Percentiles rank a stretch among this genome's conserved stretches.
Evolutionary conservation across 92 coral and sea anemone species (phyloP).

Genomic region (Heliopora coerulea): DNA sequence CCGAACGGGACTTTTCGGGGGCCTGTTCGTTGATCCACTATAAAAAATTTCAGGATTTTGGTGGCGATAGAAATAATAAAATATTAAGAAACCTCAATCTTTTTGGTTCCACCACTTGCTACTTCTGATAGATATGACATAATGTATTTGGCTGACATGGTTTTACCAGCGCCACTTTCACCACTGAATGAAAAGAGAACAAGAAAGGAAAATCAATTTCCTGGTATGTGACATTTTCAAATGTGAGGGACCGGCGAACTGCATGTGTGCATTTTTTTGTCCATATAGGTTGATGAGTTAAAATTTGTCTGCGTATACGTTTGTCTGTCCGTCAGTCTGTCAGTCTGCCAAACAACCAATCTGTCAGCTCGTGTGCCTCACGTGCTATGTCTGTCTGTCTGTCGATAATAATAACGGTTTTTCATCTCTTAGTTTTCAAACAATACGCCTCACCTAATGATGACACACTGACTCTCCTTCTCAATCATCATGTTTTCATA

Average conservation of each 20-base stretch:
- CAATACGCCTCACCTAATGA: conserved; percentile 63
- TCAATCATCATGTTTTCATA: conserved; percentile 86
- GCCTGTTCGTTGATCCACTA: too few relatives aligned
- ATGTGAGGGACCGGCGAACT: too few relatives aligned
- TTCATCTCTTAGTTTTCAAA: neutral
- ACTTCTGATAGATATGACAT: conserved; percentile 82
- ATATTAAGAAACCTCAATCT: conserved; percentile 60
- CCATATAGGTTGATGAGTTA: too few relatives aligned
- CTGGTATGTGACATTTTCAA: too few relatives aligned
- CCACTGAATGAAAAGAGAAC: conserved; percentile 58
- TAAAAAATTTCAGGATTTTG: too few relatives aligned
- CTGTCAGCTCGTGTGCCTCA: neutral
- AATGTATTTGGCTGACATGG: conserved; percentile 87
- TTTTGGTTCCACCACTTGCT: conserved; percentile 77
- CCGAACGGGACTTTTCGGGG: too few relatives aligned
- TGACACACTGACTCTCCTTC: conserved; percentile 84
- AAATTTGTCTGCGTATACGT: neutral
- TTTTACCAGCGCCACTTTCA: conserved; percentile 95
- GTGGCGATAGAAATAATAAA: neutral
- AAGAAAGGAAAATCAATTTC: too few relatives aligned
- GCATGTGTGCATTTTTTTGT: neutral
- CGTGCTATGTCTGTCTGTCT: neutral
- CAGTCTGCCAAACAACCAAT: neutral
- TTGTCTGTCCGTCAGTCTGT: neutral
- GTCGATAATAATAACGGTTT: neutral